Evolutionary conservation across 2,888 invertebrate genomes (phyloP).

Genomic region (Coenonympha glycerion): DNA sequence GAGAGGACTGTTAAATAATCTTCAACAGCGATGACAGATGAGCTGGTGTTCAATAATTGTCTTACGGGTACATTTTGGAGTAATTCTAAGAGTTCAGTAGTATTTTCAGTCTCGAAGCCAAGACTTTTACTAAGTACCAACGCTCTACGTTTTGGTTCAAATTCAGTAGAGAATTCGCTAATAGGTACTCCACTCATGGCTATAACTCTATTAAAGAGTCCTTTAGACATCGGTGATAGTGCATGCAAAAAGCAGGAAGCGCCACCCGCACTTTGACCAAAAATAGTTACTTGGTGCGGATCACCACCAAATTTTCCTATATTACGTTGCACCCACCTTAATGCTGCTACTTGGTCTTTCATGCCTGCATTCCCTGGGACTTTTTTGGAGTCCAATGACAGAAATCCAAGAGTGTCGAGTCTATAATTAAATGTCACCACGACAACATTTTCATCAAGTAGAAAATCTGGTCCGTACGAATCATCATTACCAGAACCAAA

Average conservation of each 20-base stretch:
- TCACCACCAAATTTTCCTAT: slow-evolving; percentile 50
- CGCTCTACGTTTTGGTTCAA: slow-evolving; percentile 38
- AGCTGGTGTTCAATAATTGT: slow-evolving; percentile 35
- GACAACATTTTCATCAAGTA: slow-evolving; percentile 41
- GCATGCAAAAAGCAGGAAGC: slow-evolving; percentile 40
- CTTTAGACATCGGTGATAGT: slow-evolving; percentile 48
- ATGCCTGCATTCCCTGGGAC: slow-evolving; percentile 51
- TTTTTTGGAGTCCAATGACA: slow-evolving; percentile 42
- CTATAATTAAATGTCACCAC: slow-evolving; percentile 51
- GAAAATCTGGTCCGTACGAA: slow-evolving; percentile 43
- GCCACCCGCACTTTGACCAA: slow-evolving; percentile 46
- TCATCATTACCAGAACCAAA: slow-evolving; percentile 44
- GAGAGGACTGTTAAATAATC: slow-evolving; percentile 31
- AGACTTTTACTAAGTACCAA: slow-evolving; percentile 42
- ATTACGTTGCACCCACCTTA: slow-evolving; percentile 46
- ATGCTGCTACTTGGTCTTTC: slow-evolving; percentile 49
- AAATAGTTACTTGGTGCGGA: slow-evolving; percentile 47
- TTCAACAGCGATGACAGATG: slow-evolving; percentile 39
- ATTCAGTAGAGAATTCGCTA: slow-evolving; percentile 43
- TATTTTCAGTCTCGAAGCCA: slow-evolving; percentile 41
- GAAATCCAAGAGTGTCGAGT: slow-evolving; percentile 44
- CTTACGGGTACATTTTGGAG: slow-evolving; percentile 41
- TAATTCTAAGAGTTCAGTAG: slow-evolving; percentile 40
- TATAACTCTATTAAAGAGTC: slow-evolving; percentile 63
- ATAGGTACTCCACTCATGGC: slow-evolving; percentile 79